phyloP scores from a whole-genome alignment of 1,140 invertebrate species.

The Philaenus spumarius region DNA sequence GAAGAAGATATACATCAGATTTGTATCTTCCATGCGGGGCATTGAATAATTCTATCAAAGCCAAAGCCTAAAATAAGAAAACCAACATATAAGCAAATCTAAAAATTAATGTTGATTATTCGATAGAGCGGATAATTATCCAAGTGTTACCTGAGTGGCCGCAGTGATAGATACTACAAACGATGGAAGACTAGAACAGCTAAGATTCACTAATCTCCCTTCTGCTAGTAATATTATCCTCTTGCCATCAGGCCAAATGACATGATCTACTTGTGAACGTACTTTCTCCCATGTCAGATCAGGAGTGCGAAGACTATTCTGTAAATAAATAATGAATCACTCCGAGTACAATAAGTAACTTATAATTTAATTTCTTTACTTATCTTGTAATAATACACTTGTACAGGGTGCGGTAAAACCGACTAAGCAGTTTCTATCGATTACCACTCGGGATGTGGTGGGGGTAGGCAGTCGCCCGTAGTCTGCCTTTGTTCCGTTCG shows the following conservation, averaged over 20 bases:
- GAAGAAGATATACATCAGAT: slow-evolving; percentile 93
- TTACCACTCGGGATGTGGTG: too few relatives aligned
- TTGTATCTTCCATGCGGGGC: slow-evolving; percentile 91
- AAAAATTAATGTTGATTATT: too few relatives aligned
- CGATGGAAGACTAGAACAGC: slow-evolving; percentile 94
- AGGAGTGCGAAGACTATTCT: slow-evolving; percentile 87
- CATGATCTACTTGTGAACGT: slow-evolving; percentile 93
- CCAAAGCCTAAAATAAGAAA: slow-evolving; percentile 58
- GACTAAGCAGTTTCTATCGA: too few relatives aligned
- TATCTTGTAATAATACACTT: too few relatives aligned
- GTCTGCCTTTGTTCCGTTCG: too few relatives aligned
- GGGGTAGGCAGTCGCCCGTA: too few relatives aligned
- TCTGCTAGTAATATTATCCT: slow-evolving; percentile 88
- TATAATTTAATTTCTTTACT: too few relatives aligned
- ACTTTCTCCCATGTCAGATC: slow-evolving; percentile 97
- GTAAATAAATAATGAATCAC: slow-evolving; percentile 39
- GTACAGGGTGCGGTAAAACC: too few relatives aligned
- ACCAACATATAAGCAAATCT: not conserved
- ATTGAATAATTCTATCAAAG: slow-evolving; percentile 94
- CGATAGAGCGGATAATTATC: too few relatives aligned
- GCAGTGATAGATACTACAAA: slow-evolving; percentile 96
- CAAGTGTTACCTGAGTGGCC: slow-evolving; percentile 64
- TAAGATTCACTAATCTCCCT: slow-evolving; percentile 91
- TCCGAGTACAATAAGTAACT: too few relatives aligned
- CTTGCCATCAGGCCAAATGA: slow-evolving; percentile 93